Evolutionary conservation across 2,113 vertebrate genomes (phyloP).

Genomic region (Tenebrosternarchus preto): DNA sequence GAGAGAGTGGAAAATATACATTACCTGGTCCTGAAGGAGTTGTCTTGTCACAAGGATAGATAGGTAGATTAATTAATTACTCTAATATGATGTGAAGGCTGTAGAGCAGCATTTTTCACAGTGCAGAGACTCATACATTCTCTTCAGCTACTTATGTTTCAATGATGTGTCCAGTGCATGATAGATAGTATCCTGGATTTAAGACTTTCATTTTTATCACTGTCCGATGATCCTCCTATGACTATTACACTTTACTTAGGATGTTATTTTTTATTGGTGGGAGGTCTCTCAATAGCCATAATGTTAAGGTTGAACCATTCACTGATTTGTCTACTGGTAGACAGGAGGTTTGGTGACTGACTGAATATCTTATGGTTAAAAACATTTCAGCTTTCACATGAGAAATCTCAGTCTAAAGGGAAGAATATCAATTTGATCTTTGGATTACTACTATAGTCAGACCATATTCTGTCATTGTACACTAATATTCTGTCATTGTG

Average conservation of each 20-base stretch:
- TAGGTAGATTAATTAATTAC: not conserved
- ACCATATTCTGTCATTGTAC: not conserved
- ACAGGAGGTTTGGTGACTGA: conserved; percentile 41
- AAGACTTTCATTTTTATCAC: conserved; percentile 49
- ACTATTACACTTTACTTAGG: conserved; percentile 50
- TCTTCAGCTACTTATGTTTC: not conserved
- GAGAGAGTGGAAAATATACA: not conserved
- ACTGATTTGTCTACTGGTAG: conserved; percentile 54
- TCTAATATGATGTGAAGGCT: not conserved
- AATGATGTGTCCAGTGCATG: conserved; percentile 10
- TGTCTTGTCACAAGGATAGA: not conserved
- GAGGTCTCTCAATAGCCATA: conserved; percentile 49
- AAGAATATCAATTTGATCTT: conserved; percentile 16
- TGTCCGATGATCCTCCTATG: conserved; percentile 50
- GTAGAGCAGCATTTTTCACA: not conserved
- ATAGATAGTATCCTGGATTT: conserved; percentile 47
- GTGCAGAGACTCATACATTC: not conserved
- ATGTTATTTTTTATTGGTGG: conserved; percentile 52
- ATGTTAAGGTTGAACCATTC: conserved; percentile 48
- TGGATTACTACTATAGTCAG: not conserved
- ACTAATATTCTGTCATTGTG: too few species aligned
- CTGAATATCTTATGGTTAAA: conserved; percentile 14
- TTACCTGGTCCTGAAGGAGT: not conserved
- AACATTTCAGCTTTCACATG: not conserved
- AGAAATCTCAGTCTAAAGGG: conserved; percentile 16